Base-by-base conservation (phyloP, 2,113 vertebrate species). In the Atherinomorus stipes region DNA sequence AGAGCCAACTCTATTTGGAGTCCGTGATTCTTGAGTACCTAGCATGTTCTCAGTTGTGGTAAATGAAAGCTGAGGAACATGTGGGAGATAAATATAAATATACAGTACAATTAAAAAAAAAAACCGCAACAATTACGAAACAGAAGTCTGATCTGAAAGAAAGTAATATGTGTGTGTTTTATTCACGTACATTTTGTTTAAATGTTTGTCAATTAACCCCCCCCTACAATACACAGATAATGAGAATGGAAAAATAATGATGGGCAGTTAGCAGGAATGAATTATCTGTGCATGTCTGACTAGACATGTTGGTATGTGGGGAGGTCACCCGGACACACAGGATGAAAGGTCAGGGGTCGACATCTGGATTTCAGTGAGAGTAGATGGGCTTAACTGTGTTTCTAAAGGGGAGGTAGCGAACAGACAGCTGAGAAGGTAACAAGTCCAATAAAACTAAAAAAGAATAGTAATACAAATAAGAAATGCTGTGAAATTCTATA, bases 341-440 rank as follows among this genome's bases (percentile, higher is more conserved):
- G 63, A 72, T 67, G 50, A 38, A 19, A 75, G 79, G 81, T 87
- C 56, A 74, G 2, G 37, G 69, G 70, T 87, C 64, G 62, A 50
- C n/a, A 5, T 67, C 53, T 57, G 74, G 59, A 66, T 85, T 54
- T 80, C 76, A 83, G 56, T 25, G 21, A 64, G 59, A 38, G 40
- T 60, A 72, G 34, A 58, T 37, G n/a, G 31, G 34, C 54, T 69
- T 42, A 56, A 59, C 1, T 12, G 56, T 78, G 63, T 56, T 37
- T 37, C 45, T 47, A 12, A 2, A 15, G 13, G 23, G 12, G 23
- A 15, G 50, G 12, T 18, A 22, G 21, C 42, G 16, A 26, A 40
- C 47, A 31, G 31, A 26, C 44, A 2, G 4, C 44, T 45, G 44
- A 47, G 44, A 5, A n/a, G 44, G 18, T 7, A 23, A 65, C 45